These are phyloP conservation scores for Eristalis pertinax DNA, from an alignment of 2,888 invertebrate species.

Conservation along the genomic window DNA sequence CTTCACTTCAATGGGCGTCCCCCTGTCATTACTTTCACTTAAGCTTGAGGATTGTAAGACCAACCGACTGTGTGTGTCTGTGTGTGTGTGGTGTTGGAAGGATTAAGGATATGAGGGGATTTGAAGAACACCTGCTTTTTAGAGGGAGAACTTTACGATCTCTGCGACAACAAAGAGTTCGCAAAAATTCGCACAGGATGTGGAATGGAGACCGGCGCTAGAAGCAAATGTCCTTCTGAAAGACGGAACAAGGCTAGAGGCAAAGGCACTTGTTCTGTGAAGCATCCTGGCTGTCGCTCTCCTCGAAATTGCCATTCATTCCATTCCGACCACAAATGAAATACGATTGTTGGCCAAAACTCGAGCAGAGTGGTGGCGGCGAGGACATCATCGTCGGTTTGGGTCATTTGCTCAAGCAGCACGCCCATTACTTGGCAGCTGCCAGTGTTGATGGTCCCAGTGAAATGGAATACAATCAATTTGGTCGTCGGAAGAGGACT, in stretches of 20 bases:
- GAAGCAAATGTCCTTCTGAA: too few relatives aligned
- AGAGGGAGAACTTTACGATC: not conserved
- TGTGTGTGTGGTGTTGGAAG: not conserved
- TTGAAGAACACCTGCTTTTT: constrained; percentile 28
- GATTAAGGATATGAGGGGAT: constrained; percentile 16
- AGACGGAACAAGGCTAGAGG: too few relatives aligned
- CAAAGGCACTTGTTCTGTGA: too few relatives aligned
- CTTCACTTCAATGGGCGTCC: constrained; percentile 6
- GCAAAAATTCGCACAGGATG: not conserved
- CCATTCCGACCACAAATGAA: not conserved
- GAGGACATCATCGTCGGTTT: not conserved
- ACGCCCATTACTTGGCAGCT: not conserved
- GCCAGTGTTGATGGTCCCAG: not conserved
- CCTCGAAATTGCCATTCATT: not conserved
- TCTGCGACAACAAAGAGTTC: not conserved
- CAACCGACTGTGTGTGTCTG: not conserved
- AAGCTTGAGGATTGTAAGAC: constrained; percentile 44
- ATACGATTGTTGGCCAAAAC: not conserved
- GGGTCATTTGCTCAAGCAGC: not conserved
- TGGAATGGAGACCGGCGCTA: not conserved
- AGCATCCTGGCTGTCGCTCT: not conserved
- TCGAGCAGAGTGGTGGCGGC: not conserved
- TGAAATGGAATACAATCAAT: not conserved
- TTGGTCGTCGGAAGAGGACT: not conserved
- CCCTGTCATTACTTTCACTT: constrained; percentile 48